These are phyloP conservation scores for Shinisaurus crocodilurus DNA, from an alignment of 2,113 vertebrate species.

Conservation along the genomic window DNA sequence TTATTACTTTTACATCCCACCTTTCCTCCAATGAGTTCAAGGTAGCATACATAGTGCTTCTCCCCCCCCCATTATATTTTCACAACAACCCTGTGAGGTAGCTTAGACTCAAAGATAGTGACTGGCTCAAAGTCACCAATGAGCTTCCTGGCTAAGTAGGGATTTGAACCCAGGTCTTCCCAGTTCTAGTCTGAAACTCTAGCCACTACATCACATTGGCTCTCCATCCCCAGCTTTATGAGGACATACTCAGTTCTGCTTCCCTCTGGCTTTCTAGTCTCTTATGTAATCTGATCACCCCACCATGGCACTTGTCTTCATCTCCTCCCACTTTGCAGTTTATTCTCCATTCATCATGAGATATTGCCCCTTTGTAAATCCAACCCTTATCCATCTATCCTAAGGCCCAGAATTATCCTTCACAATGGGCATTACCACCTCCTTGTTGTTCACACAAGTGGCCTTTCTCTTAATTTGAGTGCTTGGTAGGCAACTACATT, in stretches of 20 bases:
- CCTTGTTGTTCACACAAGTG: too few species aligned
- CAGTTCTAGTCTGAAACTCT: too few species aligned
- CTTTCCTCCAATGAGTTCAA: not conserved
- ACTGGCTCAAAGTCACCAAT: too few species aligned
- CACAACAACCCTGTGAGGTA: too few species aligned
- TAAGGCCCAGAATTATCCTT: not conserved
- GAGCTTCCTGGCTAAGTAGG: too few species aligned
- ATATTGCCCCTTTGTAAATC: not conserved
- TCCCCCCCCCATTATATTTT: too few species aligned
- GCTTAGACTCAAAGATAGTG: too few species aligned
- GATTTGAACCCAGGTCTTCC: too few species aligned
- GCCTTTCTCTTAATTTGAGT: not conserved
- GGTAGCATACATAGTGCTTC: not conserved
- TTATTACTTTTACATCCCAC: not conserved
- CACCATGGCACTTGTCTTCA: too few species aligned
- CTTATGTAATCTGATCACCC: not conserved
- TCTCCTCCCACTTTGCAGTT: not conserved
- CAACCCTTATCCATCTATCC: not conserved
- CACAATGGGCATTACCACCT: not conserved
- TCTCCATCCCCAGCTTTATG: too few species aligned
- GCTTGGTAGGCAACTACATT: not conserved
- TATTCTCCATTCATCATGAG: not conserved
- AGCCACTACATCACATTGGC: too few species aligned
- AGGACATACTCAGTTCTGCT: not conserved
- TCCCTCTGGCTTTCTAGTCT: not conserved